A percentile compares a stretch with the other conserved stretches of the same genome.
phyloP scores from a whole-genome alignment of 30 jellyfish, hydroid and myxozoan species.

The Hydra vulgaris region DNA sequence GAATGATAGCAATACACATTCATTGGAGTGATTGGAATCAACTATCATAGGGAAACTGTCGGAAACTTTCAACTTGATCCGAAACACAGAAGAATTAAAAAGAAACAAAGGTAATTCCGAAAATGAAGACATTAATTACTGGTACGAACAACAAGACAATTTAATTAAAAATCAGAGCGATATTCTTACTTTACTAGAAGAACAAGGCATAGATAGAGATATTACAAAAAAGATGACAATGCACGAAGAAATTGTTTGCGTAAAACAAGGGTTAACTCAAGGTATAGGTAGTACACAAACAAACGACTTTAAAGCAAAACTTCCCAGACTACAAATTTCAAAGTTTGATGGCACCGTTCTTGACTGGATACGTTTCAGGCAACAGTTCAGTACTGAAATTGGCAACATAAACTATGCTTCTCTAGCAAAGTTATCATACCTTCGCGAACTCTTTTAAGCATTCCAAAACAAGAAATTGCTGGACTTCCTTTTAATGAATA shows the following conservation, averaged over 20 bases:
- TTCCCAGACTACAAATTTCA: constrained; percentile 18
- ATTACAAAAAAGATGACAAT: no score
- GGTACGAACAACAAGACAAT: no score
- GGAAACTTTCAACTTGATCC: no score
- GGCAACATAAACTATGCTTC: constrained; percentile 26
- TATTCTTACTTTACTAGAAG: no score
- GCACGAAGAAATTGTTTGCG: no score
- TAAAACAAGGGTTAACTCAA: background rate
- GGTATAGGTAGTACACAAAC: background rate
- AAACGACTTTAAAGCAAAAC: constrained; percentile 14
- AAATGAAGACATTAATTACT: no score
- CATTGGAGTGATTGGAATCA: no score
- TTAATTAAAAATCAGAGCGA: no score
- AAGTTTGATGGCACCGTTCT: constrained; percentile 24
- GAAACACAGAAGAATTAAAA: no score
- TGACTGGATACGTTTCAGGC: constrained; percentile 53
- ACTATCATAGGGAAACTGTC: background rate
- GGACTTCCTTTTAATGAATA: constrained; percentile 55
- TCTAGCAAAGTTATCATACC: constrained; percentile 14
- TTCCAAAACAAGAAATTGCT: constrained; percentile 18
- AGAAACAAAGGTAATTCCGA: no score
- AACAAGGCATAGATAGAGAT: no score
- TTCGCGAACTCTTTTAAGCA: constrained; percentile 23
- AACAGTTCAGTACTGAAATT: constrained; percentile 45
- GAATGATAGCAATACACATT: no score